Evolutionary conservation across 2,797 vertebrate species (phyloP), one percentile per base, ranked within the genome.

Genomic region (Aeoliscus strigatus): DNA sequence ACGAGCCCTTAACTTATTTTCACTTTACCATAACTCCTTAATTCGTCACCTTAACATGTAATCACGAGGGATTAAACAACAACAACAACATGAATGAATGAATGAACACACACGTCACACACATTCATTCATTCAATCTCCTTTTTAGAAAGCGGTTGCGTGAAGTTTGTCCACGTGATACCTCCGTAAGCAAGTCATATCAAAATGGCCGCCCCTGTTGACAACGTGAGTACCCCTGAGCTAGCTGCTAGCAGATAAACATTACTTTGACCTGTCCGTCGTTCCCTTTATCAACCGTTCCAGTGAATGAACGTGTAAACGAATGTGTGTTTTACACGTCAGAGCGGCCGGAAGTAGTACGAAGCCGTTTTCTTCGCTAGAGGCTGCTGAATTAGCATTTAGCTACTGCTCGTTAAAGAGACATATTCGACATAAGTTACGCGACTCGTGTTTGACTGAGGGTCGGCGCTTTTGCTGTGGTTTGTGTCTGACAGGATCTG

Each of bases 201-300:
- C 64, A 87, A 89, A 81, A 90, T 90, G 88, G 88, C 87, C 23
- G 49, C 81, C 2, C 1, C 51, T 47, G 4, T 57, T 2, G 77
- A 79, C 51, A 86, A 80, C 79, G 89, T 90, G 88, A 89, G 88
- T 85, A 0, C 0, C 34, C 4, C 3, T 30, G 4, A 6, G 6
- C 12, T 21, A 2, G 8, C 10, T 28, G 8, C 3, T n/a, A 12
- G 0, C 8, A n/a, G 15, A 18, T 28, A 10, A 3, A 9, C 1
- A 1, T 11, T 2, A 39, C 7, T 36, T 27, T n/a, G 8, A 1
- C 16, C 1, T 11, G 15, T 27, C 0, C 21, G 1, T 2, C 2
- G 1, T 21, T 2, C 10, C 3, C 9, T 9, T 1, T 2, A 8
- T 3, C 28, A 1, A 13, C 0, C 2, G 0, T 4, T 8, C 0